These are phyloP conservation scores for Diplodus sargus DNA, from an alignment of 2,797 vertebrate genomes.

Conservation along the genomic window DNA sequence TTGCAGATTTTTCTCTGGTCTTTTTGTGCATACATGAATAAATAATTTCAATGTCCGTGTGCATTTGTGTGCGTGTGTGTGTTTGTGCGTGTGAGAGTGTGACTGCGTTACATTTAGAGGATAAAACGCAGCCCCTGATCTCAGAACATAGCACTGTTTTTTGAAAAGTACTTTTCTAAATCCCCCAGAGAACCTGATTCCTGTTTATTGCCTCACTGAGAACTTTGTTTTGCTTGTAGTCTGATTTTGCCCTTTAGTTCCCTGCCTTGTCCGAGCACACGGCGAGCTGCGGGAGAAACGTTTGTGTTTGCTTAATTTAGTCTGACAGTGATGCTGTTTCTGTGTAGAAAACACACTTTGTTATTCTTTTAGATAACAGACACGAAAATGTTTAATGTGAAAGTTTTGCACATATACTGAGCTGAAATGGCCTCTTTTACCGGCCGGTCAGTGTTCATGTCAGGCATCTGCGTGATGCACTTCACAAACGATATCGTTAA, in stretches of 20 bases:
- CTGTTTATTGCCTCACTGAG: constrained; percentile 2
- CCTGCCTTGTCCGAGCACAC: background rate
- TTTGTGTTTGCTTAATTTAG: constrained; percentile 21
- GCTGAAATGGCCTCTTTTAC: background rate
- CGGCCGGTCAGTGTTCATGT: background rate
- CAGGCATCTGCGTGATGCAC: background rate
- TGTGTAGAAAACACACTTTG: constrained; percentile 3
- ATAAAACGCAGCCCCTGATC: background rate
- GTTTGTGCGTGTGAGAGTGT: background rate
- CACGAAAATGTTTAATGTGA: background rate
- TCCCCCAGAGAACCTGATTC: constrained; percentile 29
- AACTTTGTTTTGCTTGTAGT: constrained; percentile 19
- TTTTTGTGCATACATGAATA: background rate
- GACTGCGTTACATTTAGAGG: background rate
- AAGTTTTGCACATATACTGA: background rate
- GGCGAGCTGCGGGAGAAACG: background rate
- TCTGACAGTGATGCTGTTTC: constrained; percentile 6
- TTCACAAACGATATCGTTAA: background rate
- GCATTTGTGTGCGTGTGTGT: background rate
- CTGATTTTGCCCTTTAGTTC: constrained; percentile 31
- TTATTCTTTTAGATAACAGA: constrained; percentile 13
- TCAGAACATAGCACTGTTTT: background rate
- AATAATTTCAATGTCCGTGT: background rate
- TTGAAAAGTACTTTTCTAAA: background rate
- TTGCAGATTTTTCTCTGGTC: background rate